Evolutionary conservation across 2,888 invertebrate species (phyloP), one percentile per base, ranked within the genome.

Genomic region (Trissolcus japonicus): DNA sequence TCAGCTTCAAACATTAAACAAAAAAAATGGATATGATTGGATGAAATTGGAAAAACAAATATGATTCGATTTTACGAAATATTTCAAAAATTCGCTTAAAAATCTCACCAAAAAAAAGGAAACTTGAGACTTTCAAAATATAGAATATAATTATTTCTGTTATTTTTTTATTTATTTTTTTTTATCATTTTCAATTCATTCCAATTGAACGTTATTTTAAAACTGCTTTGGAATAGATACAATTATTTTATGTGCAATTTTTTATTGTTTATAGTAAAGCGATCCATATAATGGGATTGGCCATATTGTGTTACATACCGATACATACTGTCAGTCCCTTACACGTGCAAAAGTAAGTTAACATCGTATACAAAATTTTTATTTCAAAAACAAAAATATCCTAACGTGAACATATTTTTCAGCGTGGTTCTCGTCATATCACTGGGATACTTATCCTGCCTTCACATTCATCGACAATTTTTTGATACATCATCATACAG

Each of bases 401-500:
- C n/a, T 46, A 4, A 13, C 1, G 9, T 46, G 1, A 4, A 46
- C 25, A 19, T 57, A 43, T 43, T 1, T 55, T 91, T 81, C 90
- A 96, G 96, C 88, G 91, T 94, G 80, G 95, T 97, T 63, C 91
- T 98, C 86, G 91, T 94, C 17, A 93, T 95, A 74, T 94, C 97
- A 40, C 92, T 98, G 91, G 89, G 93, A 74, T 98, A 98, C 90
- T 91, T 98, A 78, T 95, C 97, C 14, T 93, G 93, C 84, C 92
- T 97, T 79, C 98, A 99, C 90, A 91, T 97, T 82, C 95, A 96
- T 90, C 92, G 98, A 66, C 95, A 96, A 90, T 92, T 95, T 79
- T 95, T 95, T 89, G 95, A 96, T 86, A 95, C 95, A 82, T 7
- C 29, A 29, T 95, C 95, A 75, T 97, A 96, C 89, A 94, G 95